Base-by-base conservation (phyloP, 2,888 invertebrate species). In the Drosophila mimetica region DNA sequence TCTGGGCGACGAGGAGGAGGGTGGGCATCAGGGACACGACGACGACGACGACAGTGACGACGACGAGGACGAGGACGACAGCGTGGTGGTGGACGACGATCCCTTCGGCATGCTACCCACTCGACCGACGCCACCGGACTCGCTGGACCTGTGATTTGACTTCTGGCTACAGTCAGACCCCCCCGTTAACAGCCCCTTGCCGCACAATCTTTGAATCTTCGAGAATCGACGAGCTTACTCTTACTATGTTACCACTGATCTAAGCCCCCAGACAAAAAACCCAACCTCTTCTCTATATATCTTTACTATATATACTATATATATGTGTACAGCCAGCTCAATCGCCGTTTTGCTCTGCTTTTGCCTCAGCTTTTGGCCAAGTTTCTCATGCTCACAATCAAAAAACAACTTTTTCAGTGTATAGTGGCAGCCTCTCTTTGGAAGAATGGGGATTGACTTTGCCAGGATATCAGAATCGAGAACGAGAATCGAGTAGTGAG, bases 71-170 rank as follows among this genome's bases (percentile, higher is more conserved):
- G 79, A 77, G n/a, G 79, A 82, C 6, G 77, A 65, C 13, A 64
- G 79, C 52, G 79, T 85, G 47, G 89, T 86, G 44, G 90, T 88
- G 8, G 91, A 91, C 42, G 91, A 91, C 42, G 94, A 94, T 88
- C 93, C 93, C 1, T 92, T 94, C 50, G 91, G 93, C 46, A 93
- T 93, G n/a, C 80, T 94, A 44, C 94, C 94, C 41, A 94, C 93
- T 74, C 91, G 93, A 76, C 94, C 94, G 46, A 94, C 94, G 44
- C 94, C 94, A 20, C 94, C 94, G 9, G 91, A 92, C 74, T 91
- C 92, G 6, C 76, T 92, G 77, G 92, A 92, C 89, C 92, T 92
- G 88, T 92, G 92, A 91, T 91, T 90, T 87, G 88, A 90, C 72
- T 89, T 90, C 77, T 90, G 90, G 89, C 79, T 88, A 50, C 60